These are phyloP conservation scores for Dendrocincla tyrannina DNA, from an alignment of 2,797 vertebrate species.

Conservation along the genomic window DNA sequence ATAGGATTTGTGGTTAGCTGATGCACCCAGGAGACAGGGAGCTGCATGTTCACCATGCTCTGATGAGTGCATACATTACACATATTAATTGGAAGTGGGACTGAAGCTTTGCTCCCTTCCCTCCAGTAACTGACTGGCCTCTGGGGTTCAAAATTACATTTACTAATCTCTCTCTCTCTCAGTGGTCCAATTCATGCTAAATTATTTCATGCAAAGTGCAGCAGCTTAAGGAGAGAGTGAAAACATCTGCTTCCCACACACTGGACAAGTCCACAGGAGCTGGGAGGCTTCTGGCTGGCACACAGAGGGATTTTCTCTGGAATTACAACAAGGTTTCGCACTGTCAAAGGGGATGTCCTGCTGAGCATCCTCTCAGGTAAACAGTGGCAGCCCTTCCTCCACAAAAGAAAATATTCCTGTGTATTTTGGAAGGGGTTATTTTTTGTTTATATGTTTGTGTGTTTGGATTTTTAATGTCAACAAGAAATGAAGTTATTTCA, in stretches of 20 bases:
- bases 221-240: background rate
- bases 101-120: slow-evolving; percentile 7
- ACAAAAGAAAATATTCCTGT: background rate
- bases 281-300: background rate
- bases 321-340: background rate
- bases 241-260: background rate
- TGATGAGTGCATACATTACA: background rate
- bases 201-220: slow-evolving; percentile 2
- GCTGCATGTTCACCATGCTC: background rate
- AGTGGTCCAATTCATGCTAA: slow-evolving; percentile 21
- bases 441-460: background rate
- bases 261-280: background rate
- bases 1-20: background rate
- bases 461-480: background rate
- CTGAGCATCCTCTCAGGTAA: background rate
- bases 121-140: background rate
- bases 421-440: background rate
- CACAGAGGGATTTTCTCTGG: background rate
- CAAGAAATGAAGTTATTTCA: background rate
- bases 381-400: background rate
- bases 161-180: slow-evolving; percentile 25
- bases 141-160: slow-evolving; percentile 39
- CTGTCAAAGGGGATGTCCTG: background rate
- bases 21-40: background rate
- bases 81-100: slow-evolving; percentile 4